A percentile compares a stretch with the other conserved stretches of the same genome.
These are phyloP conservation scores for Clinocottus analis DNA, from an alignment of 2,113 vertebrate genomes.

Conservation along the genomic window DNA sequence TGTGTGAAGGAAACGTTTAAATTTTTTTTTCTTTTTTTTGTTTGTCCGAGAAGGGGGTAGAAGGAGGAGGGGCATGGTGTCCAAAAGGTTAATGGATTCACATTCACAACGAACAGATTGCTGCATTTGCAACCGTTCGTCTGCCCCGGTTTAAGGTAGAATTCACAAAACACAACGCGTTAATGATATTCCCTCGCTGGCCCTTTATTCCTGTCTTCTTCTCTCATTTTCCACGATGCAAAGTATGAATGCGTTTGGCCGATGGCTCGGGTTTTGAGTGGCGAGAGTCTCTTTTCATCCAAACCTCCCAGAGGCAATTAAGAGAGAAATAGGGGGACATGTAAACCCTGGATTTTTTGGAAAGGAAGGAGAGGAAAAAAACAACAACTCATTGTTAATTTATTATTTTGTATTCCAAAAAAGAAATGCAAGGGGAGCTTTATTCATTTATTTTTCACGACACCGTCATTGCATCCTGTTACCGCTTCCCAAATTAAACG, in stretches of 20 bases:
- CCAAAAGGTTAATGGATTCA: neutral
- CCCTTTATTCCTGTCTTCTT: neutral
- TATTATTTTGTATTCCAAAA: neutral
- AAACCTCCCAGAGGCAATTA: neutral
- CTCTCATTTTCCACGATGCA: neutral
- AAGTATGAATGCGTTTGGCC: neutral
- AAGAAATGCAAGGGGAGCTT: neutral
- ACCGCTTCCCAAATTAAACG: neutral
- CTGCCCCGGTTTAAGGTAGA: neutral
- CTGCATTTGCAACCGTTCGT: neutral
- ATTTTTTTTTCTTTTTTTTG: no score
- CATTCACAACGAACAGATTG: neutral
- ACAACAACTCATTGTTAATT: neutral
- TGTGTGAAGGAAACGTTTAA: no score
- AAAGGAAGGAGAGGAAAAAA: neutral
- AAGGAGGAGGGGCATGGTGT: no score
- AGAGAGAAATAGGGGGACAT: neutral
- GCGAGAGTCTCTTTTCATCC: no score
- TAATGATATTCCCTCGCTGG: neutral
- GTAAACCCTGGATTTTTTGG: neutral
- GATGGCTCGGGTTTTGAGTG: neutral
- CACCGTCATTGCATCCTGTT: neutral
- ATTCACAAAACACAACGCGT: neutral
- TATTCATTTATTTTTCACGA: neutral
- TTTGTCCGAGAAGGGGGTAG: no score